Percentiles rank a stretch among this genome's conserved stretches.
These are phyloP conservation scores for Pandemis heparana DNA, from an alignment of 2,888 invertebrate species.

Conservation along the genomic window DNA sequence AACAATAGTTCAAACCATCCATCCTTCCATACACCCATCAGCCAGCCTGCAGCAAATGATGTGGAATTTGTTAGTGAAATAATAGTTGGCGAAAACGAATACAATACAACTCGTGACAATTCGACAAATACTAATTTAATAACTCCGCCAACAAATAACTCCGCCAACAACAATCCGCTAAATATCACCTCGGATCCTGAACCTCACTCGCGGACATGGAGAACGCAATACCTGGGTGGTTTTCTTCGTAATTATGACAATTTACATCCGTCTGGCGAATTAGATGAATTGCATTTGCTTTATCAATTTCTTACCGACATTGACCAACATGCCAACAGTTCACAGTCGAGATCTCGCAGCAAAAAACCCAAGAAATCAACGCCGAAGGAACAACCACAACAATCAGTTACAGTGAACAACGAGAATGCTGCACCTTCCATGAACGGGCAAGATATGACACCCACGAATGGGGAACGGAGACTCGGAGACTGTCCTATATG, in stretches of 20 bases:
- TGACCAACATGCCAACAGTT: neutral
- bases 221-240: too few relatives aligned
- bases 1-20: neutral
- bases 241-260: too few relatives aligned
- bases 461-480: slow-evolving; percentile 26
- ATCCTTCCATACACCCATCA: too few relatives aligned
- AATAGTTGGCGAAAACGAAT: neutral
- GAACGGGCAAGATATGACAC: neutral
- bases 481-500: slow-evolving; percentile 68
- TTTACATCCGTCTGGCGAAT: too few relatives aligned
- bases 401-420: neutral
- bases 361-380: neutral
- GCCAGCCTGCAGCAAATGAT: slow-evolving; percentile 5
- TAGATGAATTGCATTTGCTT: neutral
- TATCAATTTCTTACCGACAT: neutral
- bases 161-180: too few relatives aligned
- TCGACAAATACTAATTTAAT: neutral
- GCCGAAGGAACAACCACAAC: neutral
- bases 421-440: slow-evolving; percentile 21
- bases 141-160: neutral
- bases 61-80: slow-evolving; percentile 23
- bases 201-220: too few relatives aligned
- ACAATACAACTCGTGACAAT: neutral
- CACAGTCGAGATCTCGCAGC: neutral
- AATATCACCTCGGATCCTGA: neutral